Conservation (phyloP, 2,113 vertebrate genomes). For the Protobothrops mucrosquamatus region DNA sequence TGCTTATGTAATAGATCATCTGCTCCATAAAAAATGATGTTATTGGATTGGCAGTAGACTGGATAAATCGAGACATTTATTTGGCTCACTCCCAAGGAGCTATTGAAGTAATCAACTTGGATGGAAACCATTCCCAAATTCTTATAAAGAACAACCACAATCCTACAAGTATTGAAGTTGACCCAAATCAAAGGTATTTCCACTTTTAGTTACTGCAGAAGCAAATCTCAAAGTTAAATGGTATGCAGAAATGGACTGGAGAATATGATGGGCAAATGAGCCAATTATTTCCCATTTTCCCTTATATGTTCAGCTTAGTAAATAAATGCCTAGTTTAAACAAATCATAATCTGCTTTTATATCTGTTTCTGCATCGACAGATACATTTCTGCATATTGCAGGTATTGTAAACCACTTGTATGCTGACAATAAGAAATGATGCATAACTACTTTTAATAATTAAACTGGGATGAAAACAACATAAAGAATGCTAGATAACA, state of each 20-base stretch:
- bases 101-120: slow-evolving; percentile 78
- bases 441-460: not conserved
- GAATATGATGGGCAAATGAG: not conserved
- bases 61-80: slow-evolving; percentile 80
- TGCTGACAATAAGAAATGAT: not conserved
- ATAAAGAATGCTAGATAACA: not conserved
- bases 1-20: slow-evolving; percentile 74
- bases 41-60: slow-evolving; percentile 88
- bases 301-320: not conserved
- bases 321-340: not conserved
- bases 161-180: slow-evolving; percentile 76
- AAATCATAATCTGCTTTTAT: not conserved
- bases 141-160: slow-evolving; percentile 73
- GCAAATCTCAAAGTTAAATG: not conserved
- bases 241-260: not conserved
- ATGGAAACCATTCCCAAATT: slow-evolving; percentile 75
- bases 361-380: too few relatives aligned
- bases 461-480: not conserved
- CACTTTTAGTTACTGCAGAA: not conserved
- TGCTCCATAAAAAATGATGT: slow-evolving; percentile 78
- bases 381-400: not conserved
- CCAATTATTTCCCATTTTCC: not conserved
- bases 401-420: not conserved
- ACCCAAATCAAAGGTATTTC: slow-evolving; percentile 84
- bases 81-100: slow-evolving; percentile 83